Evolutionary conservation across 2,888 invertebrate genomes (phyloP).

Genomic region (Terebella lapidaria): DNA sequence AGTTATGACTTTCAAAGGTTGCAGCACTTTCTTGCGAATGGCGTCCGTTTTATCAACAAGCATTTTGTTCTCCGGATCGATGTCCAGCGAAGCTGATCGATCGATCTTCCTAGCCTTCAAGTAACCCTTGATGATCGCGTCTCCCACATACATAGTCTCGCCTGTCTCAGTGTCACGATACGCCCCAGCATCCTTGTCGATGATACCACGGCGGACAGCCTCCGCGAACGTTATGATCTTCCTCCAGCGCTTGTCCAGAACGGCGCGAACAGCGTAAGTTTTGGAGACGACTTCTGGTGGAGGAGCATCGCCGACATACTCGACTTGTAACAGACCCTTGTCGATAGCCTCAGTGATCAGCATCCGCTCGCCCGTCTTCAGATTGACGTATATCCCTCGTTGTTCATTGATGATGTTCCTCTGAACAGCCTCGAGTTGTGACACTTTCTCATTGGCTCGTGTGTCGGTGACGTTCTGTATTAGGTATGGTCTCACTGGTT

Average conservation of each 20-base stretch:
- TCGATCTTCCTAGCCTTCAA: slow-evolving; percentile 45
- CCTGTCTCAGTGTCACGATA: slow-evolving; percentile 43
- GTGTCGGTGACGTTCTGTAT: slow-evolving; percentile 13
- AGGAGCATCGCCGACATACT: slow-evolving; percentile 8
- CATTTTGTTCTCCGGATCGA: slow-evolving; percentile 47
- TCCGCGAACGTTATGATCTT: slow-evolving; percentile 25
- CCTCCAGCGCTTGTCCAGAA: slow-evolving; percentile 38
- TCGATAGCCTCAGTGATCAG: slow-evolving; percentile 79
- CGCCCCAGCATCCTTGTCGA: slow-evolving; percentile 39
- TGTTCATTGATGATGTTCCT: slow-evolving; percentile 81
- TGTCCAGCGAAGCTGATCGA: slow-evolving; percentile 39
- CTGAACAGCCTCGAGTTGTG: slow-evolving; percentile 73
- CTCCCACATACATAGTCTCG: slow-evolving; percentile 39
- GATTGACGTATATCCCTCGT: slow-evolving; percentile 59
- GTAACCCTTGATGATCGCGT: slow-evolving; percentile 50
- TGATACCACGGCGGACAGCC: slow-evolving; percentile 30
- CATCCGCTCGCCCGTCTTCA: slow-evolving; percentile 70
- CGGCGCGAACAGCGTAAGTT: slow-evolving; percentile 47
- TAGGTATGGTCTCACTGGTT: slow-evolving; percentile 23
- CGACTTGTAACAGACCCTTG: slow-evolving; percentile 63
- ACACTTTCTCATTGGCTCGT: slow-evolving; percentile 11
- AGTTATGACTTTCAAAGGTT: slow-evolving; percentile 35
- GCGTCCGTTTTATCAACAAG: slow-evolving; percentile 39
- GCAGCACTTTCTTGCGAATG: slow-evolving; percentile 37
- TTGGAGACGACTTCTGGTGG: slow-evolving; percentile 29